Evolutionary conservation across 2,888 invertebrate genomes (phyloP).

Genomic region (Epinotia brunnichana): DNA sequence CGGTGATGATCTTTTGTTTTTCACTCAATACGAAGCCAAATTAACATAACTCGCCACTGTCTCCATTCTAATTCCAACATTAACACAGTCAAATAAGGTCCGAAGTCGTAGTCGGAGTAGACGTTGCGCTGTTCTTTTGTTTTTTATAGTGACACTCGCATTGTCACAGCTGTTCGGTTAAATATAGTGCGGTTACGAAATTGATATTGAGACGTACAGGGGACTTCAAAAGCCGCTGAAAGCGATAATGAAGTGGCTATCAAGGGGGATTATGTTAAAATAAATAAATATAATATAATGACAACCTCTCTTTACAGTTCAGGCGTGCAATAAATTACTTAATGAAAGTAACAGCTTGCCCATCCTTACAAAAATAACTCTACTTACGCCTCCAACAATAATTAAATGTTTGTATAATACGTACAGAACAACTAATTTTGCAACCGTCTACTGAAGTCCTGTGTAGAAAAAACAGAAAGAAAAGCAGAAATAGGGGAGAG

Average conservation of each 20-base stretch:
- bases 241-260: slow-evolving; percentile 28
- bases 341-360: too few relatives aligned
- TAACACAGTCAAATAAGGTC: neutral
- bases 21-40: neutral
- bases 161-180: slow-evolving; percentile 71
- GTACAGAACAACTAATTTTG: too few relatives aligned
- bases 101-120: neutral
- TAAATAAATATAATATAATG: slow-evolving; percentile 9
- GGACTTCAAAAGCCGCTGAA: slow-evolving; percentile 24
- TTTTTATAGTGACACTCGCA: slow-evolving; percentile 51
- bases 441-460: too few relatives aligned
- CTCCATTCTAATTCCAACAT: neutral
- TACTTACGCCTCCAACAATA: too few relatives aligned
- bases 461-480: too few relatives aligned
- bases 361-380: too few relatives aligned
- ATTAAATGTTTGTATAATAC: too few relatives aligned
- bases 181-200: slow-evolving; percentile 52
- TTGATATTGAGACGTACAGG: slow-evolving; percentile 34
- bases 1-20: neutral
- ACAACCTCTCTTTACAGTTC: neutral
- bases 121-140: slow-evolving; percentile 9
- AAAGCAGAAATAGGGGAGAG: too few relatives aligned
- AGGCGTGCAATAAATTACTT: neutral
- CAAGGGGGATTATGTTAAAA: slow-evolving; percentile 6
- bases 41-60: neutral